Base-by-base conservation (phyloP, 2,113 vertebrate genomes). In the Brachirus orientalis region DNA sequence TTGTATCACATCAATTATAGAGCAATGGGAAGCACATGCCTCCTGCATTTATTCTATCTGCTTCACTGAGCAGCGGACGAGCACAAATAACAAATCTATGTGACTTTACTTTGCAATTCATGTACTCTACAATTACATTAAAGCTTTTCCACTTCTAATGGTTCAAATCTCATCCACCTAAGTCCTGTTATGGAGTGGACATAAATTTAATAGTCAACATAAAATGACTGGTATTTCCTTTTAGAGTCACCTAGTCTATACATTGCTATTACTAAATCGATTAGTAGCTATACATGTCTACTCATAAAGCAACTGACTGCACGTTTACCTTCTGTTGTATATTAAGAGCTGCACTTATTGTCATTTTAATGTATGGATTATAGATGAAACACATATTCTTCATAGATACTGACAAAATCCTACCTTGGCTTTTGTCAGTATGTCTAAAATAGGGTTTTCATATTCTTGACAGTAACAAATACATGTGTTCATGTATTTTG, bases 1-100 rank as follows among this genome's bases (percentile, higher is more conserved):
- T 81, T 76, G 72, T 83, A 73, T 83, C 88, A 82, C 86, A 87
- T 90, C 83, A 90, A 90, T 91, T 89, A 90, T 90, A 58, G 83
- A 87, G 83, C 22, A 18, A 85, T 75, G 80, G 81, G 80, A 73
- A 84, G 73, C 75, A 80, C 81, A 86, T 84, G 86, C 78, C 80
- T 78, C 63, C 48, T 77, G 73, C 73, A 71, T 77, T 78, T 63
- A 75, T 85, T 85, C 75, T 66, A 63, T 88, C 70, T 83, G 86
- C 83, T 73, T 79, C 73, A 55, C 63, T 79, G 80, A 68, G 47
- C 58, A 46, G 9, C 14, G 56, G 68, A 74, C 53, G 36, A 79
- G 46, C 20, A 33, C 53, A 35, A 44, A 57, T 40, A 59, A 54
- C 35, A 64, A 37, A 69, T 67, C 44, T 8, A 11, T 68, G 53